A percentile compares a stretch with the other conserved stretches of the same genome.
Evolutionary conservation across 2,888 invertebrate genomes (phyloP).

Genomic region (Eupeodes latifasciatus): DNA sequence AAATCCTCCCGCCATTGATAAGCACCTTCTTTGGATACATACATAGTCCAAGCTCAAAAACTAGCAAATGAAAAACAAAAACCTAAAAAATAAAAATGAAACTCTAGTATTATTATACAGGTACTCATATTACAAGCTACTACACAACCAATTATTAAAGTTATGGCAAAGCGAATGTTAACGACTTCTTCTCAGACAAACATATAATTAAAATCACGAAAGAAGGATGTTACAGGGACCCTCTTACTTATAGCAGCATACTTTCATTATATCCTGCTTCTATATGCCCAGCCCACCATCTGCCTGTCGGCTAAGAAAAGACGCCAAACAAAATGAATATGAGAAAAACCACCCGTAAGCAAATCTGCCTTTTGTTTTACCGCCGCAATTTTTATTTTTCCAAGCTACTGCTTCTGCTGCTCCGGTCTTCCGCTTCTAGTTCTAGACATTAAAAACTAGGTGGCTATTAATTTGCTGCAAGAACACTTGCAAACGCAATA

Average conservation of each 20-base stretch:
- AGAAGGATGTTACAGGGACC: neutral
- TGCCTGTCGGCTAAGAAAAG: constrained; percentile 15
- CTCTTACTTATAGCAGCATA: neutral
- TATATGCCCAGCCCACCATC: neutral
- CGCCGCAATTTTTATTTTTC: constrained; percentile 27
- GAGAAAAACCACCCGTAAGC: constrained; percentile 42
- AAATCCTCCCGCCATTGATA: neutral
- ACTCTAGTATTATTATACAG: constrained; percentile 25
- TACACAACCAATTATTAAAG: constrained; percentile 69
- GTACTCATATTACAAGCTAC: constrained; percentile 47
- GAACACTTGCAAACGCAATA: constrained; percentile 67
- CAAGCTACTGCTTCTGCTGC: no score
- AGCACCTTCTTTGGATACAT: neutral
- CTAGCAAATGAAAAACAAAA: neutral
- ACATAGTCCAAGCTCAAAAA: neutral
- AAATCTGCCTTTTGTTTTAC: constrained; percentile 46
- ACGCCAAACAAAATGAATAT: constrained; percentile 34
- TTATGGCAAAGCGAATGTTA: constrained; percentile 63
- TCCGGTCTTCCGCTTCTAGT: constrained; percentile 45
- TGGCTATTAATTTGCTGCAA: constrained; percentile 75
- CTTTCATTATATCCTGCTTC: constrained; percentile 34
- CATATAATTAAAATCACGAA: constrained; percentile 67
- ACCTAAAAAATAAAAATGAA: neutral
- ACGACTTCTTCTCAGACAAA: constrained; percentile 66
- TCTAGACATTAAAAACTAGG: constrained; percentile 67